Evolutionary conservation across 2,797 vertebrate species (phyloP), one percentile per base, ranked within the genome.

Genomic region (Argentina silus): DNA sequence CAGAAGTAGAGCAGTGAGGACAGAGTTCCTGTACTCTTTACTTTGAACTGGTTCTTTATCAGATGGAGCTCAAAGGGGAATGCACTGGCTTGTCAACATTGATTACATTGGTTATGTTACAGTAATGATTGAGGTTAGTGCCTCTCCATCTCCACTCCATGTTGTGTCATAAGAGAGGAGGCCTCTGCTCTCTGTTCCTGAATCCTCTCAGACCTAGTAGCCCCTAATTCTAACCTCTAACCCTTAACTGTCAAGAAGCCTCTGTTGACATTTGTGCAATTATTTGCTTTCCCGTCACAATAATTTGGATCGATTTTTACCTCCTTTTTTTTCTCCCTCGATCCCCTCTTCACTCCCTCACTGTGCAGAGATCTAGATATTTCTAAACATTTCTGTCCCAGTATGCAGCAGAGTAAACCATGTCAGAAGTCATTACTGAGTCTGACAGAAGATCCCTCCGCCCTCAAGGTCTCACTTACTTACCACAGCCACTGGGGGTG

Each of bases 301-400:
- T n/a, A n/a, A n/a, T n/a, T n/a, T n/a, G n/a, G n/a, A n/a, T n/a
- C n/a, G n/a, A n/a, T n/a, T n/a, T n/a, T n/a, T n/a, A n/a, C 67
- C 7, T 27, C 36, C 14, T n/a, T n/a, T n/a, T 43, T 15, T 48
- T 19, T 19, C 14, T 43, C 44, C 45, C 12, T 44, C 62, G 19
- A 7, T 5, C 15, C 17, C 43, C 19, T 19, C 19, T 55, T 8
- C 21, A 23, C 10, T 14, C 69, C 21, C 21, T 47, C 42, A 69
- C 75, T 79, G 81, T 80, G 81, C 83, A 66, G 67, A 77, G 76
- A 80, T 81, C 84, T 80, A 80, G 69, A 86, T 80, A 86, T 80
- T 81, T 81, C 81, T 81, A 79, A 77, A 84, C 81, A 82, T 87
- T 86, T 85, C 74, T 86, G 76, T 81, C 84, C 63, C 85, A 85